Evolutionary conservation across 2,888 invertebrate species (phyloP).

Genomic region (Lochmaea crataegi): DNA sequence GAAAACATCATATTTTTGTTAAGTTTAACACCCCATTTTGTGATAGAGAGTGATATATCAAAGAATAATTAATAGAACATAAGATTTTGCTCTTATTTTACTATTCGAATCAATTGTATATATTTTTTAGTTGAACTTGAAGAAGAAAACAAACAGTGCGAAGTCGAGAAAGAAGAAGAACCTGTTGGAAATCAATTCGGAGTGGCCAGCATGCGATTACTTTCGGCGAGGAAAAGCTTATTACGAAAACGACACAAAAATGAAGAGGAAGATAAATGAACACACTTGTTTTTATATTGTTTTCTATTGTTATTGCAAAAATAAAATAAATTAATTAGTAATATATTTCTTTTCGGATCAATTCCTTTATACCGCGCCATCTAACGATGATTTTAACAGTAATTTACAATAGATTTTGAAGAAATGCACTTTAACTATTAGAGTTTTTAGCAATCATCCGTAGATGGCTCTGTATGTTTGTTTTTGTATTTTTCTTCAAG

Average conservation of each 20-base stretch:
- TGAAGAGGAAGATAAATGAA: not conserved
- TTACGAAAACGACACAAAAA: slow-evolving; percentile 42
- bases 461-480: not conserved
- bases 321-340: not conserved
- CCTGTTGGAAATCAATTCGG: slow-evolving; percentile 60
- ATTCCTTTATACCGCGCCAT: not conserved
- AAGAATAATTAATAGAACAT: not conserved
- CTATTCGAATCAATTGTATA: not conserved
- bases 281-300: not conserved
- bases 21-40: no score
- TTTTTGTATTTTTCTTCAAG: not conserved
- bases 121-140: slow-evolving; percentile 32
- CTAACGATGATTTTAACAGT: not conserved
- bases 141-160: slow-evolving; percentile 23
- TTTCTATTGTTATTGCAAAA: not conserved
- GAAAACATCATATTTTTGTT: no score
- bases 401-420: not conserved
- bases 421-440: not conserved
- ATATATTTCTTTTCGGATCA: no score
- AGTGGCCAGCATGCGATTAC: slow-evolving; percentile 59
- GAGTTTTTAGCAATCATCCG: not conserved
- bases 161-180: slow-evolving; percentile 42
- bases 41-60: no score
- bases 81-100: not conserved
- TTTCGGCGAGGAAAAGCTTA: slow-evolving; percentile 59